Percentiles rank a stretch among this genome's conserved stretches.
Evolutionary conservation across 53 echinoderm and acorn worm species (phyloP).

Genomic region (Pentamera pediparva): DNA sequence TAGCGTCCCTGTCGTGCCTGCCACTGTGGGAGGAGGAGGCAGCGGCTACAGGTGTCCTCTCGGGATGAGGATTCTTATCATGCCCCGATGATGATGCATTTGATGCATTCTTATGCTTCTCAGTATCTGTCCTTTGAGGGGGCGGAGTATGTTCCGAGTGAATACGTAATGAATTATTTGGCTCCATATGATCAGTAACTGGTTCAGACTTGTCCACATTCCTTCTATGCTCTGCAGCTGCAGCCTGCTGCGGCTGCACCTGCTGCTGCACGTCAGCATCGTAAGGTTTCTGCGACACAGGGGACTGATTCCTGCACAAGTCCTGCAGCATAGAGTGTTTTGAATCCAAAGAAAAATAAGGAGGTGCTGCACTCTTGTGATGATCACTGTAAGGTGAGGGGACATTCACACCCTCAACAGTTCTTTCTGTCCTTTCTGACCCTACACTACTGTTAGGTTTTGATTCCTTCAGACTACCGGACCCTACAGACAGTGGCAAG

Average conservation of each 20-base stretch:
- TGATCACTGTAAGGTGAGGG: too few relatives aligned
- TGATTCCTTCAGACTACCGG: too few relatives aligned
- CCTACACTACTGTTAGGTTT: neutral
- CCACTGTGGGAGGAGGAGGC: too few relatives aligned
- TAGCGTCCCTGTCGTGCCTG: too few relatives aligned
- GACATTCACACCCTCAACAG: neutral
- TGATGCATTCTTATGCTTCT: too few relatives aligned
- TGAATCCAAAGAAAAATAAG: conserved; percentile 8
- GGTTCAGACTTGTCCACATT: conserved; percentile 26
- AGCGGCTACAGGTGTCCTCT: too few relatives aligned
- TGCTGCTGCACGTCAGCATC: too few relatives aligned
- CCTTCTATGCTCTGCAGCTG: conserved; percentile 29
- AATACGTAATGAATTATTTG: neutral
- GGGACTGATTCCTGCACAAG: conserved; percentile 60
- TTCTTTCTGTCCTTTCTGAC: neutral
- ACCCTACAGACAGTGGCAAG: neutral
- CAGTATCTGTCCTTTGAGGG: conserved; percentile 31
- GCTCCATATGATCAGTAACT: conserved; percentile 9
- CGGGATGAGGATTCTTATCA: too few relatives aligned
- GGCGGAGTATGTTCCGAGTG: conserved; percentile 37
- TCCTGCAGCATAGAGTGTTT: neutral
- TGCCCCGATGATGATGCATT: too few relatives aligned
- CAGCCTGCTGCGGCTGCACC: conserved; percentile 46
- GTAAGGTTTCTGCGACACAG: conserved; percentile 49
- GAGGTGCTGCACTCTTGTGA: neutral